Percentiles rank a stretch among this genome's conserved stretches.
phyloP scores from a whole-genome alignment of 2,888 invertebrate genomes.

The Drosophila mayaguana region DNA sequence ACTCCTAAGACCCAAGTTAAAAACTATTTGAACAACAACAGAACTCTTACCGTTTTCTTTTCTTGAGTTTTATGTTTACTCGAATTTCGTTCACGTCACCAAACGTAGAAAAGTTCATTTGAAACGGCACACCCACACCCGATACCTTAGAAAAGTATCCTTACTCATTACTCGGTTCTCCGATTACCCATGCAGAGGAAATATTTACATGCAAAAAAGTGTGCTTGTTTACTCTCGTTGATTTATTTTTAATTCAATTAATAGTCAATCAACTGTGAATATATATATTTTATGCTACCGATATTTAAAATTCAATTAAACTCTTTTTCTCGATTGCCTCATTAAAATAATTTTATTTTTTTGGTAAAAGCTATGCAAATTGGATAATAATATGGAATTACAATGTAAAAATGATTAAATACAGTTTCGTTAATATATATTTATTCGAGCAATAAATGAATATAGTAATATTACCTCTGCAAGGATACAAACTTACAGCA shows the following conservation, averaged over 20 bases:
- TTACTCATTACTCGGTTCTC: slow-evolving; percentile 21
- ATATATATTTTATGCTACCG: not conserved
- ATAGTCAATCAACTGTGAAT: not conserved
- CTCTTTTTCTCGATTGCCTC: not conserved
- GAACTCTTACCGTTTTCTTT: slow-evolving; percentile 57
- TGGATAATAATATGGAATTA: not conserved
- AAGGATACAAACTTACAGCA: slow-evolving; percentile 1
- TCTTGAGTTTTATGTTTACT: slow-evolving; percentile 64
- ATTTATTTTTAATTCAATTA: not conserved
- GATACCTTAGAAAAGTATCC: slow-evolving; percentile 7
- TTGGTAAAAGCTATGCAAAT: not conserved
- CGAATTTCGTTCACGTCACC: slow-evolving; percentile 52
- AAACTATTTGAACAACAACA: slow-evolving; percentile 44
- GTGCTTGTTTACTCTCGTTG: not conserved
- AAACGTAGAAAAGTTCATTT: slow-evolving; percentile 58
- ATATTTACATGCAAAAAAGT: not conserved
- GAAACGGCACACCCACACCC: slow-evolving; percentile 41
- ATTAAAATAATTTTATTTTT: not conserved
- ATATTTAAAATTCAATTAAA: not conserved
- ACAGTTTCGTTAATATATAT: not conserved
- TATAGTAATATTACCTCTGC: slow-evolving; percentile 4
- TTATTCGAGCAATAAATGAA: not conserved
- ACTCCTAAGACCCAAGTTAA: slow-evolving; percentile 53
- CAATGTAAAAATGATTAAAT: not conserved
- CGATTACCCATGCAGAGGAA: slow-evolving; percentile 29